phyloP scores from a whole-genome alignment of 2,113 vertebrate genomes.

The Aleadryas rufinucha region DNA sequence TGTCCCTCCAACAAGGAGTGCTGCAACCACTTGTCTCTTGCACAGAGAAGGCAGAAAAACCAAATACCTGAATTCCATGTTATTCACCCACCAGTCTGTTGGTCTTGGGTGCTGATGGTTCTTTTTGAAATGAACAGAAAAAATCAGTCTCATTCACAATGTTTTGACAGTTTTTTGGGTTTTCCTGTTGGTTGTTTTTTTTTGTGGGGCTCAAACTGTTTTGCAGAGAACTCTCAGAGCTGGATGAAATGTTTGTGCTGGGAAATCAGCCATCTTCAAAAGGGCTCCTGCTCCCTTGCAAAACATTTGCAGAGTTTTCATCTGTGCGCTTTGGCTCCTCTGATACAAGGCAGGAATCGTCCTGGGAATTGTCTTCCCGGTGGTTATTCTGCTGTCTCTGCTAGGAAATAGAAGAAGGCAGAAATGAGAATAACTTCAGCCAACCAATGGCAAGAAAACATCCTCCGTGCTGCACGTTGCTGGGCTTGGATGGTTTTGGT shows the following conservation, averaged over 20 bases:
- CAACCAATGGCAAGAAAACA: background rate
- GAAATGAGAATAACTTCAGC: background rate
- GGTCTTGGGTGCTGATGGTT: background rate
- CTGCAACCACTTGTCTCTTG: background rate
- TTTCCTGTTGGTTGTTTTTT: background rate
- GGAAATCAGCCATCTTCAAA: slow-evolving; percentile 40
- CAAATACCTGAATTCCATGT: background rate
- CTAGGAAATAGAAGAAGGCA: background rate
- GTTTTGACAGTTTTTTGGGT: background rate
- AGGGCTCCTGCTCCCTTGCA: background rate
- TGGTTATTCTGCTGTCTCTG: slow-evolving; percentile 17
- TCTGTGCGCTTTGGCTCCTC: background rate
- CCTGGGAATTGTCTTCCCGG: slow-evolving; percentile 42
- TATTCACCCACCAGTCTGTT: background rate
- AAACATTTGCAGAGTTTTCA: slow-evolving; percentile 40
- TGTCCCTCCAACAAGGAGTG: background rate
- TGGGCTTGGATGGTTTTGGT: background rate
- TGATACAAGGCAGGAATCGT: slow-evolving; percentile 16
- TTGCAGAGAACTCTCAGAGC: background rate
- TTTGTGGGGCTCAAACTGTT: background rate
- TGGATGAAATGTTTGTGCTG: background rate
- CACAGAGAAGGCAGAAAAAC: background rate
- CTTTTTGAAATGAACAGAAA: background rate
- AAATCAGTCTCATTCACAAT: background rate
- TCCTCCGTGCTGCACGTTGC: background rate